phyloP scores from a whole-genome alignment of 2,888 invertebrate genomes.

The Hololepta plana region DNA sequence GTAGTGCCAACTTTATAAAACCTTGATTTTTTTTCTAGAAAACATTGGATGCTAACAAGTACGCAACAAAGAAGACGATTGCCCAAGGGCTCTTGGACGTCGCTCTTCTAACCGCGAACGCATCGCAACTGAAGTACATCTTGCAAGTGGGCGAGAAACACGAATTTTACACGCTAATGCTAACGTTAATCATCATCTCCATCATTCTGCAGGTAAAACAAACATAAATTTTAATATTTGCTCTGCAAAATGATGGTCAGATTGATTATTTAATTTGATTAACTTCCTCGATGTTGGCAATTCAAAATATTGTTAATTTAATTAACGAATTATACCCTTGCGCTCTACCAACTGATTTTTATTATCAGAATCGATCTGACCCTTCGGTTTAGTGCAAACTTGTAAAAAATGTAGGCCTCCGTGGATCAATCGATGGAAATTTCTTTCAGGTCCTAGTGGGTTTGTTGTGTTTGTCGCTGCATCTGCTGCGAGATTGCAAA shows the following conservation, averaged over 20 bases:
- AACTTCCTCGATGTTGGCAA: no score
- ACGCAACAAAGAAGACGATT: constrained; percentile 84
- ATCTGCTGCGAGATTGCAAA: constrained; percentile 58
- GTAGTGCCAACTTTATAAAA: background rate
- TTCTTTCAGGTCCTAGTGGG: constrained; percentile 53
- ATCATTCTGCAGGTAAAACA: constrained; percentile 69
- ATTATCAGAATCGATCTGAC: no score
- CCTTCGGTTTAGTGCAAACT: no score
- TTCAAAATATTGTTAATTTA: no score
- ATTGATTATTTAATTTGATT: no score
- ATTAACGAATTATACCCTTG: no score
- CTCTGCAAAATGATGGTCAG: no score
- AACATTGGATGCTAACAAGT: constrained; percentile 66
- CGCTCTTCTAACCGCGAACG: constrained; percentile 72
- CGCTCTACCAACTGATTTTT: no score
- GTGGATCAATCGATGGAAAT: background rate
- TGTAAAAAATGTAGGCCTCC: no score
- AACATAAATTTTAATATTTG: no score
- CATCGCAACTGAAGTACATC: constrained; percentile 74
- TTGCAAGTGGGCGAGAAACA: constrained; percentile 69
- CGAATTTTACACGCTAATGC: constrained; percentile 69
- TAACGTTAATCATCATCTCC: constrained; percentile 62
- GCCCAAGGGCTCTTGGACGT: constrained; percentile 84
- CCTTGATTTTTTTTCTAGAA: constrained; percentile 36
- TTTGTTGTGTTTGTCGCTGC: constrained; percentile 50